phyloP scores from a whole-genome alignment of 2,113 vertebrate species.

The Prietella phreatophila region DNA sequence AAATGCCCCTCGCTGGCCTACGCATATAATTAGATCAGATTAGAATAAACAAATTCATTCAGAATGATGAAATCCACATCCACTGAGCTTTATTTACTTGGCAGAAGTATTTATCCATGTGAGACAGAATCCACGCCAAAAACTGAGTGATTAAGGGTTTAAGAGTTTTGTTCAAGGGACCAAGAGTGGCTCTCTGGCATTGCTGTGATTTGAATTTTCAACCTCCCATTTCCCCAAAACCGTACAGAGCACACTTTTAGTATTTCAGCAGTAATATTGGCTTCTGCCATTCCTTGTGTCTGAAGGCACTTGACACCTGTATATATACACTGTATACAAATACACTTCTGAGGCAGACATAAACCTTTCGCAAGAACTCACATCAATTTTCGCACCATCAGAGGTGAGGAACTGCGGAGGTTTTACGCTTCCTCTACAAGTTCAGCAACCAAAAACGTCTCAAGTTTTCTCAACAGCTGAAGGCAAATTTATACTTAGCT shows the following conservation, averaged over 20 bases:
- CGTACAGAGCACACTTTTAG: not conserved
- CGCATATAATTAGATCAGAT: not conserved
- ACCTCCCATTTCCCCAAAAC: not conserved
- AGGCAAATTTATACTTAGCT: conserved; percentile 1
- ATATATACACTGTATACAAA: not conserved
- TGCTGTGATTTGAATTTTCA: not conserved
- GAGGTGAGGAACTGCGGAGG: not conserved
- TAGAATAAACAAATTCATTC: not conserved
- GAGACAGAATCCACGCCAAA: not conserved
- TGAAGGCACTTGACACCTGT: not conserved
- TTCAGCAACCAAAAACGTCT: conserved; percentile 7
- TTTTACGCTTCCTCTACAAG: conserved; percentile 7
- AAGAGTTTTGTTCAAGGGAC: too few species aligned
- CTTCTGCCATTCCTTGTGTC: not conserved
- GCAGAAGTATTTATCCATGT: not conserved
- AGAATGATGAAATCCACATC: conserved; percentile 12
- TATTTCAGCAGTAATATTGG: not conserved
- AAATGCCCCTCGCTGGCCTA: not conserved
- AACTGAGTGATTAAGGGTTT: not conserved
- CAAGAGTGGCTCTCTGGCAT: not conserved
- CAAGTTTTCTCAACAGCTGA: conserved; percentile 26
- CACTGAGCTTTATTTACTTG: not conserved
- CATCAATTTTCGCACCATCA: not conserved
- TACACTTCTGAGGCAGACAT: not conserved
- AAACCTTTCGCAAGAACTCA: not conserved